Percentiles rank a stretch among this genome's conserved stretches.
These are phyloP conservation scores for Drepana falcataria DNA, from an alignment of 2,888 invertebrate genomes.

Conservation along the genomic window DNA sequence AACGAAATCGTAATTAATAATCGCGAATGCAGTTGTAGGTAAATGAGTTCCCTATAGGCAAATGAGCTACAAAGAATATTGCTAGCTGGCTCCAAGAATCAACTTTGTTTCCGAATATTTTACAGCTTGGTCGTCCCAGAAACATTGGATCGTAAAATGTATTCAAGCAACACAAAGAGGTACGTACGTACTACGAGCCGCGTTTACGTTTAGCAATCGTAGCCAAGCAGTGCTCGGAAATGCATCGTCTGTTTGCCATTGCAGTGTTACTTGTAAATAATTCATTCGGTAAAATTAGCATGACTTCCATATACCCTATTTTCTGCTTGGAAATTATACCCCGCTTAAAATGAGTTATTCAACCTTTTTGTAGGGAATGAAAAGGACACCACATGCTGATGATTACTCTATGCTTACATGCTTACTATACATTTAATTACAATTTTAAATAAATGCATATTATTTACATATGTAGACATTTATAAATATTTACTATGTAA, in stretches of 20 bases:
- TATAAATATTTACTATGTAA: too few species aligned
- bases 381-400: neutral
- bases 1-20: too few species aligned
- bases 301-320: neutral
- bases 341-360: neutral
- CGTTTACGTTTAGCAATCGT: constrained; percentile 39
- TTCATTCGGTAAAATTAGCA: neutral
- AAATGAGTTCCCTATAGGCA: too few species aligned
- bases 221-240: neutral
- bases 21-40: too few species aligned
- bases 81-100: too few species aligned
- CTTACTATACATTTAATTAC: too few species aligned
- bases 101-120: constrained; percentile 55
- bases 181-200: constrained; percentile 14
- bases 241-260: neutral
- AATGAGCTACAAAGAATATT: too few species aligned
- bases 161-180: constrained; percentile 56
- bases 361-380: neutral
- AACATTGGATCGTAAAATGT: constrained; percentile 60
- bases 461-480: too few species aligned
- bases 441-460: too few species aligned
- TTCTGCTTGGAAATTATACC: neutral
- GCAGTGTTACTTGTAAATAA: neutral
- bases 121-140: constrained; percentile 57
- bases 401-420: too few species aligned